Conservation (phyloP, 1,140 invertebrate genomes). For the Nasonia longicornis region DNA sequence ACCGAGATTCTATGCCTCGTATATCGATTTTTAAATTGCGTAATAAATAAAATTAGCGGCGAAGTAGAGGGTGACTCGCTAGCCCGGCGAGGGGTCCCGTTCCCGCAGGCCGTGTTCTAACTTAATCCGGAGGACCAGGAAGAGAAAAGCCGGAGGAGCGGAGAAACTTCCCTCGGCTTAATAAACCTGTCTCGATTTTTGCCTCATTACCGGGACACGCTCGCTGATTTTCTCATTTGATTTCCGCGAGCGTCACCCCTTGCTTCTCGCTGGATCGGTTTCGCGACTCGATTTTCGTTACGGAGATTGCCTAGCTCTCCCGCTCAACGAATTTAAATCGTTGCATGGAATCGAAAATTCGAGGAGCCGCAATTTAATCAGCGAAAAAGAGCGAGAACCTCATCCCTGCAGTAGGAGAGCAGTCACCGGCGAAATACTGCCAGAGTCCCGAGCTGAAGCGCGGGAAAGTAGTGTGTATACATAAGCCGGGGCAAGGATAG, state of each 20-base stretch:
- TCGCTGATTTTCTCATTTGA: conserved; percentile 61
- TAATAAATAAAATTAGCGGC: conserved; percentile 67
- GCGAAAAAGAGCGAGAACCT: not conserved
- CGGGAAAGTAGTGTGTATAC: conserved; percentile 7
- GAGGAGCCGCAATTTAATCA: not conserved
- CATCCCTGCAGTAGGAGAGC: not conserved
- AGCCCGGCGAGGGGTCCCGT: not conserved
- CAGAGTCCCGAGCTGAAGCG: not conserved
- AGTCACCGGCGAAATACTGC: not conserved
- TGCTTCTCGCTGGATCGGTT: conserved; percentile 8
- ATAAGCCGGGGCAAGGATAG: conserved; percentile 25
- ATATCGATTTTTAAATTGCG: conserved; percentile 67
- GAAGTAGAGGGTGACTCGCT: conserved; percentile 54
- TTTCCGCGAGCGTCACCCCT: conserved; percentile 44
- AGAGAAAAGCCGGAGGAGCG: conserved; percentile 23
- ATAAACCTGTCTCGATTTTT: conserved; percentile 68
- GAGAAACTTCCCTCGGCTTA: conserved; percentile 62
- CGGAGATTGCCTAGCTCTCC: too few relatives aligned
- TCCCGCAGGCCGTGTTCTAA: conserved; percentile 55
- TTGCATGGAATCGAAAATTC: not conserved
- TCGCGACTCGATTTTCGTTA: not conserved
- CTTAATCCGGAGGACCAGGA: conserved; percentile 56
- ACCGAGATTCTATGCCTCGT: conserved; percentile 33
- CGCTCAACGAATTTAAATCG: not conserved
- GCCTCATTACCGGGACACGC: conserved; percentile 60